Evolutionary conservation across 2,113 vertebrate genomes (phyloP), one percentile per base, ranked within the genome.

Genomic region (Campylomormyrus tamandua): DNA sequence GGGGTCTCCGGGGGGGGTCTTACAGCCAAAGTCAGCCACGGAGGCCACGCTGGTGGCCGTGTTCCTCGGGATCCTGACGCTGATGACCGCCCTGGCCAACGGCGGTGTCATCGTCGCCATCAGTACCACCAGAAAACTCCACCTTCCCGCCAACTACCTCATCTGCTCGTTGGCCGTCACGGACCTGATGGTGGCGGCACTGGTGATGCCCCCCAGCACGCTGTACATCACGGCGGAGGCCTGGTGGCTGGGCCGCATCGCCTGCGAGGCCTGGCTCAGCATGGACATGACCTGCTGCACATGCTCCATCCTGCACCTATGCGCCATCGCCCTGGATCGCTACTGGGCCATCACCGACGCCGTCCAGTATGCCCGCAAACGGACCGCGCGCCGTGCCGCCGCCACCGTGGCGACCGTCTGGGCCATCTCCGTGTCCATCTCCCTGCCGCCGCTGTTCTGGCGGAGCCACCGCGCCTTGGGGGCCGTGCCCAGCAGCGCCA

Each of bases 331-430:
- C 0, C 93, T 98, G 90, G 97, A 98, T 92, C 95, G 97, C 89
- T 98, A 98, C 93, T 98, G 97, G 97, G 97, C 97, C 85, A 98
- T 98, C 93, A 98, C 97, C 2, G 96, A 98, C 0, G 97, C 97
- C 0, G 95, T 98, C 0, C 96, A 97, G 83, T 98, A 98, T 0
- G 95, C 97, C 90, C 94, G 96, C 89, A 97, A 97, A 92, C 95
- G 97, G 92, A 98, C 97, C 0, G 92, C 94, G 0, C 96, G 94
- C 80, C 95, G 96, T 6, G 97, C 96, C 1, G 95, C 94, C 7
- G 39, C 95, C 91, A 98, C 97, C 97, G 95, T 98, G 52, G 93
- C 91, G 56, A 94, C 91, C 0, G 97, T 97, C 52, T 98, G 97
- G 97, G 93, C 96, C 0, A 97, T 97, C 91, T 98, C 97, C 0